phyloP scores from a whole-genome alignment of 2,888 invertebrate genomes.

The Flexamia atlantica region DNA sequence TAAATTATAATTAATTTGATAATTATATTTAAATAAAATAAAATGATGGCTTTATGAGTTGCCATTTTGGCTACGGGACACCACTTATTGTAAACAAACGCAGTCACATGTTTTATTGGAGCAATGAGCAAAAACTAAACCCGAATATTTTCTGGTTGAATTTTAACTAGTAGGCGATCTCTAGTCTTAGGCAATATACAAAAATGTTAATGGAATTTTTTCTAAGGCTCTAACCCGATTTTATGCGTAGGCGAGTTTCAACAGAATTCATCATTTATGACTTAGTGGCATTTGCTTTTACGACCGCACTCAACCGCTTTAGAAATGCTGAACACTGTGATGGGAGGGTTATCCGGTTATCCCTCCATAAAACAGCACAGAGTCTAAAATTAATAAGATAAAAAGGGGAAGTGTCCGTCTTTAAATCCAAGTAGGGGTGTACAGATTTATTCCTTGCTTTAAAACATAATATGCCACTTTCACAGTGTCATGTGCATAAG shows the following conservation, averaged over 20 bases:
- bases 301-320: constrained; percentile 14
- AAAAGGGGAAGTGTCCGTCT: neutral
- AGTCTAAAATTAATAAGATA: constrained; percentile 15
- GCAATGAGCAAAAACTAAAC: too few species aligned
- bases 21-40: too few species aligned
- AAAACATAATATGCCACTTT: neutral
- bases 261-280: constrained; percentile 2
- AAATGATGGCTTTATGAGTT: too few species aligned
- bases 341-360: neutral
- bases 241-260: neutral
- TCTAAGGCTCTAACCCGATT: too few species aligned
- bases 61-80: too few species aligned
- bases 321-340: neutral
- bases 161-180: too few species aligned
- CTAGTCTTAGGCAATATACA: too few species aligned
- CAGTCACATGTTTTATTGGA: too few species aligned
- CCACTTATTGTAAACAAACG: too few species aligned
- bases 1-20: too few species aligned
- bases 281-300: constrained; percentile 31
- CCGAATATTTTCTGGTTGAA: too few species aligned
- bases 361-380: neutral
- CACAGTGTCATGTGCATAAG: neutral
- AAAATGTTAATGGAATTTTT: too few species aligned
- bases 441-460: neutral
- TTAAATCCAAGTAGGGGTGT: constrained; percentile 5